Conservation (phyloP, 2,113 vertebrate species). For the Phrynosoma blainvillii region DNA sequence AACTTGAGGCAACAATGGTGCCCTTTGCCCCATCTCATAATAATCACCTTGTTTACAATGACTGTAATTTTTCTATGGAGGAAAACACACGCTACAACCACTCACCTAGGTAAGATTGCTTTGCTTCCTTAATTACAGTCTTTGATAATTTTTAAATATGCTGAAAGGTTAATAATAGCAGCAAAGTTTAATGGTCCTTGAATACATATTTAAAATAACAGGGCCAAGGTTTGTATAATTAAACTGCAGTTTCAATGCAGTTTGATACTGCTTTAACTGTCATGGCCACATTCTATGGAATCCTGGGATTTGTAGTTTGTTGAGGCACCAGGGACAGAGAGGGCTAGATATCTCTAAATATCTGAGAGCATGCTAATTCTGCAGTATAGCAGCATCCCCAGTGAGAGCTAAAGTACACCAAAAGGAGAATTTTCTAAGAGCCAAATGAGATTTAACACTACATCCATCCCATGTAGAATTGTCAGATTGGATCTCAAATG, state of each 20-base stretch:
- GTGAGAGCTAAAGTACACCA: not conserved
- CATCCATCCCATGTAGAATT: too few relatives aligned
- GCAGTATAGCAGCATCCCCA: too few relatives aligned
- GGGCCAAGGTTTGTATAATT: not conserved
- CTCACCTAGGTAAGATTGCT: not conserved
- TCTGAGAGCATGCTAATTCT: too few relatives aligned
- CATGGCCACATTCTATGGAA: too few relatives aligned
- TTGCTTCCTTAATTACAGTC: not conserved
- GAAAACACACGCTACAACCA: not conserved
- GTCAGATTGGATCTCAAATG: not conserved
- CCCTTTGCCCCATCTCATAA: not conserved
- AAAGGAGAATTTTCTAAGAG: not conserved
- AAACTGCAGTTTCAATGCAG: too few relatives aligned
- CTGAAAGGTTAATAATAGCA: not conserved
- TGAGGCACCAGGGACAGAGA: too few relatives aligned
- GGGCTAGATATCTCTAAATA: too few relatives aligned
- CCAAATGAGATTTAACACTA: not conserved
- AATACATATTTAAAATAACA: conserved; percentile 3
- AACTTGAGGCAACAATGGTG: not conserved
- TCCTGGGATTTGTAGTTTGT: too few relatives aligned
- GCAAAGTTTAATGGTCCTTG: not conserved
- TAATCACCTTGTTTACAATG: not conserved
- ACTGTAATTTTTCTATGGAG: not conserved
- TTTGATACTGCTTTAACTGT: too few relatives aligned
- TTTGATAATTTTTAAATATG: not conserved